These are phyloP conservation scores for Lasiommata megera DNA, from an alignment of 2,888 invertebrate genomes.

Conservation along the genomic window DNA sequence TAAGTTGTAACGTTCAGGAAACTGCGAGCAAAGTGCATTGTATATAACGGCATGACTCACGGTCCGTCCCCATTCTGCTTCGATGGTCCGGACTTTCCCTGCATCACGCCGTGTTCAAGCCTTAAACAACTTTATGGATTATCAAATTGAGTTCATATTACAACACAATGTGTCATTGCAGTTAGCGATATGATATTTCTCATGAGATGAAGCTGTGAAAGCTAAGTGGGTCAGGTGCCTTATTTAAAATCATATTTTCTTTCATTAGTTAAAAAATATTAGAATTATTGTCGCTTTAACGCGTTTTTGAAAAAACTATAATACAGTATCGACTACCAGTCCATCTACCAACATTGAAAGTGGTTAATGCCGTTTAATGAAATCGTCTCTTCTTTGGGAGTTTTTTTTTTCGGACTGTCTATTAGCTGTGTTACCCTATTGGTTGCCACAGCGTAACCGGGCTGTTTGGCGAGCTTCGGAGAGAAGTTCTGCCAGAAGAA, in stretches of 20 bases:
- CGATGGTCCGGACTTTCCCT: slow-evolving; percentile 52
- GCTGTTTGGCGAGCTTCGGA: too few species aligned
- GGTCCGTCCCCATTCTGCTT: slow-evolving; percentile 50
- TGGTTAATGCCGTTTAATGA: too few species aligned
- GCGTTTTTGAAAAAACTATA: too few species aligned
- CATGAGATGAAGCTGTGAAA: slow-evolving; percentile 9
- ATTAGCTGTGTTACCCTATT: too few species aligned
- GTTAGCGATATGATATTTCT: background rate
- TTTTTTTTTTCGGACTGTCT: too few species aligned
- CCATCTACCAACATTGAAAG: too few species aligned
- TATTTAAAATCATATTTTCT: background rate
- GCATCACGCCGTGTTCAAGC: slow-evolving; percentile 6
- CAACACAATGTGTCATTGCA: background rate
- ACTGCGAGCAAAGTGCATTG: slow-evolving; percentile 12
- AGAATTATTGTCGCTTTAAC: too few species aligned
- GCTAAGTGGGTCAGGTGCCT: slow-evolving; percentile 3
- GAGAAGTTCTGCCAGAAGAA: too few species aligned
- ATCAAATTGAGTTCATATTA: slow-evolving; percentile 13
- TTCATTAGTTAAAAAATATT: too few species aligned
- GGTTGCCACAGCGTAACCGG: too few species aligned
- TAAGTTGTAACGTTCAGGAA: slow-evolving; percentile 11
- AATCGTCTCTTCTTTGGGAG: too few species aligned
- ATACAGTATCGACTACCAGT: too few species aligned
- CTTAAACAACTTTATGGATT: slow-evolving; percentile 14
- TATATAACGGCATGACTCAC: slow-evolving; percentile 35